Evolutionary conservation across 2,113 vertebrate species (phyloP).

Genomic region (Tor tambroides): DNA sequence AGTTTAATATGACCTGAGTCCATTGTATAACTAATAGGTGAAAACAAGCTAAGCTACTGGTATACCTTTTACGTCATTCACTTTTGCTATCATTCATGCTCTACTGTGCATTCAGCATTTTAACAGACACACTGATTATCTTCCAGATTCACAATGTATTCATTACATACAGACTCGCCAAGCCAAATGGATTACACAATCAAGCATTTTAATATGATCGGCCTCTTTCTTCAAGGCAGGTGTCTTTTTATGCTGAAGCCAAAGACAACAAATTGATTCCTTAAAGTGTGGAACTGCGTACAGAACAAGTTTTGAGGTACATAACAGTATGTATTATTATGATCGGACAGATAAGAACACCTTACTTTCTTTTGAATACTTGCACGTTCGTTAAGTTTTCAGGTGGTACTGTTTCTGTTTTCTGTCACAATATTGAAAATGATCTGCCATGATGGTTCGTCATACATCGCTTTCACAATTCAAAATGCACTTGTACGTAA

Average conservation of each 20-base stretch:
- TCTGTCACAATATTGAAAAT: not conserved
- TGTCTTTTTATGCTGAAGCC: conserved; percentile 10
- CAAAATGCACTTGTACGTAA: no score
- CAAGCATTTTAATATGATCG: not conserved
- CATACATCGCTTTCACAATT: no score
- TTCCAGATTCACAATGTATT: conserved; percentile 17
- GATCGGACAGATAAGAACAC: not conserved
- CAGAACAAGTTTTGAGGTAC: not conserved
- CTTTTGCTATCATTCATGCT: conserved; percentile 22
- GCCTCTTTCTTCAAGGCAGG: not conserved
- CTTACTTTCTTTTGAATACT: not conserved
- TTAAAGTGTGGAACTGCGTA: not conserved
- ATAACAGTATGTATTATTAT: not conserved
- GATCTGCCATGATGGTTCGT: not conserved
- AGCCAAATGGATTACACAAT: conserved; percentile 9
- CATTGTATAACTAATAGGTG: conserved; percentile 18
- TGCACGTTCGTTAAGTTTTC: not conserved
- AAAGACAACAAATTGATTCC: conserved; percentile 12
- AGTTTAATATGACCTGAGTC: conserved; percentile 24
- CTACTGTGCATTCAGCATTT: conserved; percentile 34
- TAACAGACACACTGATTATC: not conserved
- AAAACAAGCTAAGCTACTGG: conserved; percentile 5
- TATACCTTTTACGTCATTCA: conserved; percentile 34
- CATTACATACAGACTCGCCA: conserved; percentile 19
- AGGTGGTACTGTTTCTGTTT: not conserved